Conservation (phyloP, 2,888 invertebrate species). For the Stenichneumon culpator region DNA sequence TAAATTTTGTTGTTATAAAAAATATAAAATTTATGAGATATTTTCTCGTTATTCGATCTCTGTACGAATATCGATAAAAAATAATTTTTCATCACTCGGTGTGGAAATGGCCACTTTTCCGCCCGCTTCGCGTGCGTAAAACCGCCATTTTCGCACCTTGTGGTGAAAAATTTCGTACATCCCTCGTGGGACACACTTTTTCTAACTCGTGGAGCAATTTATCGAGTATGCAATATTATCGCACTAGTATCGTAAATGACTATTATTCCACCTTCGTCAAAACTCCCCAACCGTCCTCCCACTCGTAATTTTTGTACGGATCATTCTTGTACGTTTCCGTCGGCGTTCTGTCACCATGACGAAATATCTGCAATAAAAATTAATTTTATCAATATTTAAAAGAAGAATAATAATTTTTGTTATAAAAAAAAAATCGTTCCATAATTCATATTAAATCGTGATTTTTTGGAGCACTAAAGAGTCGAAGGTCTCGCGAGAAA, state of each 20-base stretch:
- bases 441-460: neutral
- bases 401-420: neutral
- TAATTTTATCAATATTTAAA: neutral
- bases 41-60: neutral
- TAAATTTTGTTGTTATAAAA: slow-evolving; percentile 79
- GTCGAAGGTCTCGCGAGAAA: slow-evolving; percentile 6
- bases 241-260: too few species aligned
- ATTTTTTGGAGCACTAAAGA: neutral
- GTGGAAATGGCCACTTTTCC: too few species aligned
- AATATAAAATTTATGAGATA: neutral
- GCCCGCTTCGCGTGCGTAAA: too few species aligned
- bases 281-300: slow-evolving; percentile 94
- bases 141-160: too few species aligned
- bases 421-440: neutral
- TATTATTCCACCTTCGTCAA: slow-evolving; percentile 89
- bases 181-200: too few species aligned
- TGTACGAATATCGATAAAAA: neutral
- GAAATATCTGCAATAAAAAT: slow-evolving; percentile 88
- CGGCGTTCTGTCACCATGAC: slow-evolving; percentile 95
- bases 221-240: too few species aligned
- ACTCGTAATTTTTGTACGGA: slow-evolving; percentile 90
- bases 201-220: too few species aligned
- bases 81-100: too few species aligned
- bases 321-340: slow-evolving; percentile 92
- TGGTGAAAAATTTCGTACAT: too few species aligned